phyloP scores from a whole-genome alignment of 1,140 invertebrate genomes.

The Pseudachorutes palmiensis region DNA sequence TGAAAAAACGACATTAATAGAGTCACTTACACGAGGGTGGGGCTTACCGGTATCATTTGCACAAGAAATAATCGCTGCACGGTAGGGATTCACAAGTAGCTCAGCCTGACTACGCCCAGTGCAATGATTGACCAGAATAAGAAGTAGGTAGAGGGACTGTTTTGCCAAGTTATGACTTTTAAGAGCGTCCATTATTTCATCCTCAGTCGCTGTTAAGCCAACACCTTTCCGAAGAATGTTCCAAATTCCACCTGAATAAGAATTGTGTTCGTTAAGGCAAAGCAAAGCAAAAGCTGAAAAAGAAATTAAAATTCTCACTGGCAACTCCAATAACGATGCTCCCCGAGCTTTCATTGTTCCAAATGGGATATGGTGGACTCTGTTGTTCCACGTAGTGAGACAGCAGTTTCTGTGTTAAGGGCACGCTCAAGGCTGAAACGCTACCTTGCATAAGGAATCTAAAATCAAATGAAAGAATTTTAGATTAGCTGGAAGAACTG shows the following conservation, averaged over 20 bases:
- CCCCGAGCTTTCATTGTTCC: conserved; percentile 55
- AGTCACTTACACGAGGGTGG: background rate
- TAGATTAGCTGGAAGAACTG: background rate
- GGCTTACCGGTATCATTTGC: conserved; percentile 48
- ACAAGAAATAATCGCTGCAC: conserved; percentile 73
- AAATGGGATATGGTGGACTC: conserved; percentile 57
- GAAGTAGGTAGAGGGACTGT: conserved; percentile 75
- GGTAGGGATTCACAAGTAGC: conserved; percentile 66
- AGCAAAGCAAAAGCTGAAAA: background rate
- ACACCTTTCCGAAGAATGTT: conserved; percentile 60
- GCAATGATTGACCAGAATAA: conserved; percentile 87
- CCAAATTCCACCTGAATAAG: conserved; percentile 66
- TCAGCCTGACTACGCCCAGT: conserved; percentile 45
- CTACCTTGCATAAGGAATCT: conserved; percentile 54
- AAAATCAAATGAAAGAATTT: conserved; percentile 6
- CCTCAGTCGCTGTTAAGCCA: conserved; percentile 40
- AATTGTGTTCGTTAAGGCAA: background rate
- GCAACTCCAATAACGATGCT: conserved; percentile 77
- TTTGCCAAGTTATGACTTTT: conserved; percentile 60
- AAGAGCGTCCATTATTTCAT: conserved; percentile 22
- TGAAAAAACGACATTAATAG: background rate
- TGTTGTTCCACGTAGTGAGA: conserved; percentile 68
- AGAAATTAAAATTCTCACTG: conserved; percentile 44
- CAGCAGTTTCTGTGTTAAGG: conserved; percentile 66
- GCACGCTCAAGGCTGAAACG: conserved; percentile 59